Base-by-base conservation (phyloP, 2,113 vertebrate genomes). In the Myrmecophaga tridactyla region DNA sequence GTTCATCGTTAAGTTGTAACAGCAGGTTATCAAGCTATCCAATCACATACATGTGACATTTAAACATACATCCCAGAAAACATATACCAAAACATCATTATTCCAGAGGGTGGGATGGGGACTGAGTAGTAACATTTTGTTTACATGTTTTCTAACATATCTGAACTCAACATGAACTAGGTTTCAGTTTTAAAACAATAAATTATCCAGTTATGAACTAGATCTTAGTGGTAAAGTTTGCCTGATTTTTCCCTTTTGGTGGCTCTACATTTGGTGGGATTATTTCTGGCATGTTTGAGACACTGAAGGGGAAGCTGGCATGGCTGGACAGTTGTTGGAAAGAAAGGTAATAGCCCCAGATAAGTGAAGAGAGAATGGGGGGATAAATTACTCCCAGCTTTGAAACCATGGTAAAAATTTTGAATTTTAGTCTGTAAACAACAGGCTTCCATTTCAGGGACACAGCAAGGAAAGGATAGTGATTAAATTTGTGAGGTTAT, bases 361-460 rank as follows among this genome's bases (percentile, higher is more conserved):
- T 3, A 69, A 72, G 3, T 48, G 4, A 29, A 78, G 41, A 39
- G 36, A 69, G 78, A 83, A 5, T 36, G 25, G 3, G 48, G 8
- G 3, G 34, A 62, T 77, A 18, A 91, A 70, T 76, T 65, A 17
- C 3, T 29, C 65, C 20, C 53, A 60, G 25, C 31, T 76, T 81
- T 67, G 53, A 56, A 60, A 48, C 21, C 84, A 51, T 10, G 1
- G 9, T 72, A 53, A 56, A 84, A 5, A 75, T 53, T 88, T 82
- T 60, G 14, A 7, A 21, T 89, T 94, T 91, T 80, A 84, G 78
- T 83, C 29, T 80, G 39, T 76, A 95, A 90, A 13, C 23, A 89
- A 11, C 20, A 29, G 48, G 63, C 51, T 20, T 70, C 5, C 20
- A 78, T 94, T 81, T 87, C 70, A 87, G 17, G 18, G 62, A 41